Percentiles rank a stretch among this genome's conserved stretches.
Evolutionary conservation across 1,140 invertebrate species (phyloP).

Genomic region (Chironomus tepperi): DNA sequence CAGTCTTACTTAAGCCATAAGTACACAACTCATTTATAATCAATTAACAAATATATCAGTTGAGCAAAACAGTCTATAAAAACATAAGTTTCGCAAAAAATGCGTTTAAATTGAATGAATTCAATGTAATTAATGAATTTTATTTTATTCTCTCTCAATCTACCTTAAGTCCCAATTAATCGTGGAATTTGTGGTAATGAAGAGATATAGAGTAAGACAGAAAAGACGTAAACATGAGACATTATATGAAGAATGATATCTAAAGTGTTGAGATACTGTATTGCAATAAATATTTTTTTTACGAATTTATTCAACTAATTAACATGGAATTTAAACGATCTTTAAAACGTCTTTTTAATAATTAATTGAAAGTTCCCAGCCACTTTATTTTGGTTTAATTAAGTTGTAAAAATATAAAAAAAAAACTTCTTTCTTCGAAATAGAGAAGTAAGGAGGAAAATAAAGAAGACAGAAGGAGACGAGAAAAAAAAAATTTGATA

Average conservation of each 20-base stretch:
- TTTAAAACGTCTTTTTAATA: constrained; percentile 17
- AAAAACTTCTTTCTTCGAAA: neutral
- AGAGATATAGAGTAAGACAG: too few species aligned
- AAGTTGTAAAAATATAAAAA: constrained; percentile 18
- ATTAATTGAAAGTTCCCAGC: constrained; percentile 17
- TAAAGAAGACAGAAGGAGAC: neutral
- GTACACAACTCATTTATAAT: too few species aligned
- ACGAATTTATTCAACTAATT: constrained; percentile 14
- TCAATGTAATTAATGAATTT: too few species aligned
- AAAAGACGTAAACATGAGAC: too few species aligned
- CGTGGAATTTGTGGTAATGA: too few species aligned
- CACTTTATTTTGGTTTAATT: constrained; percentile 21
- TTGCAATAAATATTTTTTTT: constrained; percentile 9
- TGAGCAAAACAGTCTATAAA: too few species aligned
- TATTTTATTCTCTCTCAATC: too few species aligned
- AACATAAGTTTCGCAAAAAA: too few species aligned
- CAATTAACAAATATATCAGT: too few species aligned
- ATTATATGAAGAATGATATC: neutral
- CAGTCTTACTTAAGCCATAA: too few species aligned
- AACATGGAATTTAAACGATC: constrained; percentile 13
- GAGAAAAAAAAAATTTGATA: constrained; percentile 17
- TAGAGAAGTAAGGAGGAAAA: neutral
- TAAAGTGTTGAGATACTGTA: neutral
- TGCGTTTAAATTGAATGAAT: too few species aligned
- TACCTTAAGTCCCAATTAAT: too few species aligned